Percentiles rank a stretch among this genome's conserved stretches.
Evolutionary conservation across 2,888 invertebrate genomes (phyloP).

Genomic region (Cheilosia urbana): DNA sequence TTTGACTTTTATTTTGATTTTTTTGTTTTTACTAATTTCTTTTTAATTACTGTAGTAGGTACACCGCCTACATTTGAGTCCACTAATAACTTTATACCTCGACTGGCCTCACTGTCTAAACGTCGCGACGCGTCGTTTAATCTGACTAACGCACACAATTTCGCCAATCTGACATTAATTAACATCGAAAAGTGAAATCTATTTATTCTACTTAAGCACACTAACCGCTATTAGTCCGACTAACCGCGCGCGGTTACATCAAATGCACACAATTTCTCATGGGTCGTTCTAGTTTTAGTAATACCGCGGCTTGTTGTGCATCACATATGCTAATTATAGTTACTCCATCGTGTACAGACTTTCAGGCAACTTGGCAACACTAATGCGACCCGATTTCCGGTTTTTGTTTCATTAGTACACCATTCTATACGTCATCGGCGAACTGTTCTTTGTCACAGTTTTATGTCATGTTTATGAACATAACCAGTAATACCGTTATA

Average conservation of each 20-base stretch:
- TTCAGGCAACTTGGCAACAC: slow-evolving; percentile 43
- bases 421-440: slow-evolving; percentile 38
- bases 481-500: slow-evolving; percentile 55
- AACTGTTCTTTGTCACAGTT: slow-evolving; percentile 55
- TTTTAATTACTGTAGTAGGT: slow-evolving; percentile 31
- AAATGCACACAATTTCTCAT: slow-evolving; percentile 32
- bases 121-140: not conserved
- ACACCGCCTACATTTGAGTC: not conserved
- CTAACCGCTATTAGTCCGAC: too few species aligned
- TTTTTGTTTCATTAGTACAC: slow-evolving; percentile 13
- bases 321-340: slow-evolving; percentile 13
- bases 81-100: not conserved
- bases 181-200: slow-evolving; percentile 63
- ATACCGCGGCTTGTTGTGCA: not conserved
- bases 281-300: slow-evolving; percentile 41
- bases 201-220: not conserved
- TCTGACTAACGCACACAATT: not conserved
- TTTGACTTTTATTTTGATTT: not conserved
- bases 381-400: slow-evolving; percentile 31
- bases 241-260: slow-evolving; percentile 41
- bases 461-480: slow-evolving; percentile 4
- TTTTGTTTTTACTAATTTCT: slow-evolving; percentile 23
- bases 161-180: slow-evolving; percentile 30
- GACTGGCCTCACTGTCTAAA: not conserved
- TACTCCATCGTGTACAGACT: slow-evolving; percentile 3